These are phyloP conservation scores for Pemphredon lugubris DNA, from an alignment of 2,888 invertebrate species.

Conservation along the genomic window DNA sequence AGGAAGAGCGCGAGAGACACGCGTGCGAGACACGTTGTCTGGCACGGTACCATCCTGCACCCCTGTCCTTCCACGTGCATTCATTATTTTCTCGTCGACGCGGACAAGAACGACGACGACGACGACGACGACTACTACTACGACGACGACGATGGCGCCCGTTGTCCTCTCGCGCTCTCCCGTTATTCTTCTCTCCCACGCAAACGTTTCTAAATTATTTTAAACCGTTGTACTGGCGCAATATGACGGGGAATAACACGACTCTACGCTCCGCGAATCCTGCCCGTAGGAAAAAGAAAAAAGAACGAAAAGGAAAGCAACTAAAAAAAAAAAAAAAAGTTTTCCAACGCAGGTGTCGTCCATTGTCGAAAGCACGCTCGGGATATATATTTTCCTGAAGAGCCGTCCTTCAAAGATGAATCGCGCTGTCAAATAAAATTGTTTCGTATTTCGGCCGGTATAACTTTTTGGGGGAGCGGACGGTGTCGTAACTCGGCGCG, in stretches of 20 bases:
- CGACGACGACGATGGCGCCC: slow-evolving; percentile 20
- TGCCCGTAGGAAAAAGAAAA: slow-evolving; percentile 10
- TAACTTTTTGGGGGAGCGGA: slow-evolving; percentile 12
- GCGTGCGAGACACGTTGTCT: slow-evolving; percentile 40
- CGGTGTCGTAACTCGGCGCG: no score
- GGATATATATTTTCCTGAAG: slow-evolving; percentile 55
- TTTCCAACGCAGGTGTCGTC: slow-evolving; percentile 47
- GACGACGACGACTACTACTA: no score
- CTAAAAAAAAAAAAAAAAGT: slow-evolving; percentile 40
- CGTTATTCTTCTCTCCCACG: slow-evolving; percentile 17
- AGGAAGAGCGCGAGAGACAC: background rate
- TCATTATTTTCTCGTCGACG: slow-evolving; percentile 65
- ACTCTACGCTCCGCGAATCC: slow-evolving; percentile 28
- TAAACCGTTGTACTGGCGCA: slow-evolving; percentile 61
- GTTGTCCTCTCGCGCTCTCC: background rate
- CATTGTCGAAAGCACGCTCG: slow-evolving; percentile 61
- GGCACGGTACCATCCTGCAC: slow-evolving; percentile 40
- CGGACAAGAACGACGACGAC: slow-evolving; percentile 22
- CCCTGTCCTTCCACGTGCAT: slow-evolving; percentile 49
- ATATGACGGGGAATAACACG: slow-evolving; percentile 56
- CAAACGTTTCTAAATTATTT: slow-evolving; percentile 63
- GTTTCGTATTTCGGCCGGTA: slow-evolving; percentile 19
- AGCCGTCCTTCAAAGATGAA: slow-evolving; percentile 50
- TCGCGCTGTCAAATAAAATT: slow-evolving; percentile 25
- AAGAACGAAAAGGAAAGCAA: slow-evolving; percentile 21